These are phyloP conservation scores for Acrobasis repandana DNA, from an alignment of 2,888 invertebrate species.

Conservation along the genomic window DNA sequence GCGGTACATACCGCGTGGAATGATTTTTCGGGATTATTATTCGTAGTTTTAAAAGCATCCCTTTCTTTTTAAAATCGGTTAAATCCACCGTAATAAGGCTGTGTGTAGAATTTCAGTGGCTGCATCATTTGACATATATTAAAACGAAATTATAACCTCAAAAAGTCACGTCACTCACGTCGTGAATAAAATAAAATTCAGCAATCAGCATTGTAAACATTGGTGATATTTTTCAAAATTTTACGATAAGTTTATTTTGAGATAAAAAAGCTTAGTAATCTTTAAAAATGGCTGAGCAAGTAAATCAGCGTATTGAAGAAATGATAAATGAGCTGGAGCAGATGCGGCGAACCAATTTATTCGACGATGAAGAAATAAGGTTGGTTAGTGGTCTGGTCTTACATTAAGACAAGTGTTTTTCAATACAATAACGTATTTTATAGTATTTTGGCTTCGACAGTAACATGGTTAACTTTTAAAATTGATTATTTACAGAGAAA, in stretches of 20 bases:
- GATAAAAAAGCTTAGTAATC: constrained; percentile 26
- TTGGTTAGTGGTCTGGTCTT: too few species aligned
- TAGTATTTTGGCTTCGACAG: neutral
- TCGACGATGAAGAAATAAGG: constrained; percentile 87
- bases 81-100: neutral
- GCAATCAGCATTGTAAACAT: neutral
- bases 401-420: neutral
- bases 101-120: neutral
- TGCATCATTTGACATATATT: neutral
- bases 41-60: too few species aligned
- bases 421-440: neutral
- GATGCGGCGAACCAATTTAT: constrained; percentile 88
- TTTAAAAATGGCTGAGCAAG: constrained; percentile 89
- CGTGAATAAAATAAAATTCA: too few species aligned
- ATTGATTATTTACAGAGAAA: constrained; percentile 75
- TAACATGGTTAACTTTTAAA: neutral
- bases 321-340: constrained; percentile 92
- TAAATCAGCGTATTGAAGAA: constrained; percentile 89
- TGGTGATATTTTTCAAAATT: neutral
- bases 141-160: constrained; percentile 24
- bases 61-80: too few species aligned
- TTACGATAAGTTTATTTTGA: constrained; percentile 8
- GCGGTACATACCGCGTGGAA: too few species aligned
- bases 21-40: too few species aligned
- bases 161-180: constrained; percentile 26